Evolutionary conservation across 2,888 invertebrate species (phyloP), one percentile per base, ranked within the genome.

Genomic region (Lasioglossum lativentre): DNA sequence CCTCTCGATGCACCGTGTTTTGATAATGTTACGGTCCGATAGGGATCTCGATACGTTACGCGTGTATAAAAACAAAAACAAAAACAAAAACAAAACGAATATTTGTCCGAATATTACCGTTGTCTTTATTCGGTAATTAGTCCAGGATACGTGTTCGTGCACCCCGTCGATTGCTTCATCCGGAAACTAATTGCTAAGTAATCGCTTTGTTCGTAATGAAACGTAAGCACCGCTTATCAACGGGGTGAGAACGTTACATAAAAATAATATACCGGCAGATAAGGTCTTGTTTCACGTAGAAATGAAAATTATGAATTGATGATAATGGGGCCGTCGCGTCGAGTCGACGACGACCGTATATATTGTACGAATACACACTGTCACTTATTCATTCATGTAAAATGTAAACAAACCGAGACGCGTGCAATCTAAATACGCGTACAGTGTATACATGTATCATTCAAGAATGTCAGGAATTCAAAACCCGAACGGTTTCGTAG

Each of bases 21-120:
- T 77, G 90, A 91, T 90, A 91, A 90, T 72, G 34, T 86, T 86
- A 83, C 85, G 80, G 38, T 30, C 47, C 52, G 66, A 83, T 83
- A 77, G 52, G 34, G 40, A 80, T 87, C 82, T 91, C 47, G 82
- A 78, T 82, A 72, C 40, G 75, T 56, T 12, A 30, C 68, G 63
- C 34, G 75, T 23, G 52, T 52, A n/a, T 52, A 76, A 66, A 42
- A 71, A n/a, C 68, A 45, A 79, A 86, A 88, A 85, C 68, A 45
- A 79, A 86, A 88, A 85, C 77, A 83, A 87, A 86, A 89, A 85
- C 85, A 89, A 78, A 78, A 78, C 45, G 19, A 70, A 68, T 80
- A 38, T 27, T 12, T 40, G 38, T 4, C 42, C n/a, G 56, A 42
- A 34, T 23, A 59, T 66, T 14, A 5, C 8, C 14, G 27, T 38